Base-by-base conservation (phyloP, 2,797 vertebrate species). In the Echiichthys vipera region DNA sequence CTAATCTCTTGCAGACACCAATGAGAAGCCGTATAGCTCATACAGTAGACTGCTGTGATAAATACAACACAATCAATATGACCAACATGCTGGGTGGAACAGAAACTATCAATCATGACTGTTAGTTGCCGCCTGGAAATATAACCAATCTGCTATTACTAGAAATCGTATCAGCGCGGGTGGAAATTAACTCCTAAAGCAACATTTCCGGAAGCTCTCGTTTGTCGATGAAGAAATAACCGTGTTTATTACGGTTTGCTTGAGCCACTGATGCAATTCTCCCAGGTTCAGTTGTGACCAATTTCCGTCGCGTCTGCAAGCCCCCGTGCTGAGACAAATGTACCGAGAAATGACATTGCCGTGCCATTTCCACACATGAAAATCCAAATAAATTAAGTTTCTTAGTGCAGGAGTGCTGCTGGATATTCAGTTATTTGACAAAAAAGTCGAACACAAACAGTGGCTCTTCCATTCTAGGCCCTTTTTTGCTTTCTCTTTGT, bases 241-340 rank as follows among this genome's bases (percentile, higher is more conserved):
- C 18, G 4, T 27, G 25, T 57, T 40, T 14, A 10, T 14, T 17
- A 24, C 2, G 5, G 18, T 29, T 22, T 29, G n/a, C 18, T 30
- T 39, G 18, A 34, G 32, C 36, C 14, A 13, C 15, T 2, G 7
- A 34, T 50, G 50, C 18, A 5, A 55, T 49, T 34, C 15, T 11
- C 24, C 20, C 45, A 24, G 12, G 24, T 25, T 54, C 54, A 37
- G 24, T 49, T 50, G 4, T 32, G 13, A 30, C 24, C 13, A 12
- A 36, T 46, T 68, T 45, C 14, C 63, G 22, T 58, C 47, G 30
- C 2, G 13, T 58, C 70, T 43, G 22, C 39, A 37, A n/a, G 17
- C 20, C 18, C 42, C 30, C 50, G 12, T 17, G 58, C 39, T 69
- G 71, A 77, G 42, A 58, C 54, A 53, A 66, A 75, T 63, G 45